Base-by-base conservation (phyloP, 2,797 vertebrate species). In the Mus spretus region DNA sequence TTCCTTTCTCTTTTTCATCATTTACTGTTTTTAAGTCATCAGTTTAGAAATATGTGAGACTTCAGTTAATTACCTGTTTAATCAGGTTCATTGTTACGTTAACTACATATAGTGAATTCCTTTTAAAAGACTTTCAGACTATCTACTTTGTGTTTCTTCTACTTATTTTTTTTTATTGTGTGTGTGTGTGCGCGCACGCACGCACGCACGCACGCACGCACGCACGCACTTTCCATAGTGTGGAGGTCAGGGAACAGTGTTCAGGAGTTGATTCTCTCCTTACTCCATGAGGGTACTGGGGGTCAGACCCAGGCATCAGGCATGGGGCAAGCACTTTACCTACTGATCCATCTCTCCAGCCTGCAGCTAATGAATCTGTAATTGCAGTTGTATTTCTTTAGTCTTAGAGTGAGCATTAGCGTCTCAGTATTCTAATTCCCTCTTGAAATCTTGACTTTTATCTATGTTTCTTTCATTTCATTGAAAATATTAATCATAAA, bases 311-410 rank as follows among this genome's bases (percentile, higher is more conserved):
- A 55, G 65, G 65, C 37, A 17, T 55, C 50, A 55, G 50, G 24
- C 85, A 40, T 57, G n/a, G 6, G 72, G 50, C 50, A 74, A 87
- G 24, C 67, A 57, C 67, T 87, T 87, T 55, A 87, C n/a, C 67
- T 57, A 40, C 34, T 57, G 50, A 28, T 55, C 34, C 34, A 11
- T 37, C 65, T 55, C 67, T 57, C n/a, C 14, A 28, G 50, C 15
- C 67, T n/a, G 72, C 9, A 40, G 57, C 50, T 55, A 74, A 28
- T 87, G 85, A 55, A 28, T 57, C 7, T 57, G 84, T 93, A 72
- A 91, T 83, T 92, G 82, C 24, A 82, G 61, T 67, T 90, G 20
- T n/a, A 53, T 81, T 86, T 95, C 88, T 86, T 82, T 80, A 61
- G 10, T 96, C 75, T 95, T 84, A 67, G 8, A 78, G 40, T 88